A percentile compares a stretch with the other conserved stretches of the same genome.
Evolutionary conservation across 2,888 invertebrate genomes (phyloP).

Genomic region (Drosophila fungiperda): DNA sequence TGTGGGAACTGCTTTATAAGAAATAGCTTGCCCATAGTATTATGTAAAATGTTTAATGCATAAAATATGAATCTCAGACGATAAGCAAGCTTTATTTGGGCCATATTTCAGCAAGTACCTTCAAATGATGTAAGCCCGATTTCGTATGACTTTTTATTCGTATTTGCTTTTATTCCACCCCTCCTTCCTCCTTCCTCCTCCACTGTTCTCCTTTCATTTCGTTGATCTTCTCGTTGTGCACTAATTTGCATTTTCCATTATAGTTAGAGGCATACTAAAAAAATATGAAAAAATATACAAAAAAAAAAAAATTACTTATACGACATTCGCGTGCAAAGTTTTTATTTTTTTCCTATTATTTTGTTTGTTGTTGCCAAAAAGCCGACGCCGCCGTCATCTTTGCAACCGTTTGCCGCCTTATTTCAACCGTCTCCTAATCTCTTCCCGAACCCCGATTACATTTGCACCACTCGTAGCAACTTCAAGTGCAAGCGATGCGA

Average conservation of each 20-base stretch:
- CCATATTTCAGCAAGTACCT: constrained; percentile 18
- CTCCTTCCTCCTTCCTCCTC: not conserved
- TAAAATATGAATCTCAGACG: constrained; percentile 25
- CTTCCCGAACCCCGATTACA: constrained; percentile 7
- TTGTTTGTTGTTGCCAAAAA: constrained; percentile 54
- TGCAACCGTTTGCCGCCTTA: constrained; percentile 39
- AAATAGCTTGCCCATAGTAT: constrained; percentile 6
- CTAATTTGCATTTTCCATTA: constrained; percentile 74
- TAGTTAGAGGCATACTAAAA: constrained; percentile 31
- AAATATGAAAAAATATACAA: constrained; percentile 10
- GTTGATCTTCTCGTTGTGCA: constrained; percentile 31
- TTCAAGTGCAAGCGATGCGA: constrained; percentile 46
- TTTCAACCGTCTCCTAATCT: not conserved
- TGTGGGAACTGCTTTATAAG: constrained; percentile 37
- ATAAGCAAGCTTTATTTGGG: constrained; percentile 23
- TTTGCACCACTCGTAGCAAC: constrained; percentile 20
- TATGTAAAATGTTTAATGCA: constrained; percentile 27
- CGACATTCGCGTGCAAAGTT: constrained; percentile 74
- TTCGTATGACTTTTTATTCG: constrained; percentile 41
- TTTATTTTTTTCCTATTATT: constrained; percentile 22
- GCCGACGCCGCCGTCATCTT: constrained; percentile 48
- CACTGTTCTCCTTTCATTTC: constrained; percentile 9
- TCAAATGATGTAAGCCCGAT: constrained; percentile 57
- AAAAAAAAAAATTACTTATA: constrained; percentile 57
- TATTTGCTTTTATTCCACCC: constrained; percentile 22